Base-by-base conservation (phyloP, 2,797 vertebrate species). In the Xiphorhynchus erythropygius region DNA sequence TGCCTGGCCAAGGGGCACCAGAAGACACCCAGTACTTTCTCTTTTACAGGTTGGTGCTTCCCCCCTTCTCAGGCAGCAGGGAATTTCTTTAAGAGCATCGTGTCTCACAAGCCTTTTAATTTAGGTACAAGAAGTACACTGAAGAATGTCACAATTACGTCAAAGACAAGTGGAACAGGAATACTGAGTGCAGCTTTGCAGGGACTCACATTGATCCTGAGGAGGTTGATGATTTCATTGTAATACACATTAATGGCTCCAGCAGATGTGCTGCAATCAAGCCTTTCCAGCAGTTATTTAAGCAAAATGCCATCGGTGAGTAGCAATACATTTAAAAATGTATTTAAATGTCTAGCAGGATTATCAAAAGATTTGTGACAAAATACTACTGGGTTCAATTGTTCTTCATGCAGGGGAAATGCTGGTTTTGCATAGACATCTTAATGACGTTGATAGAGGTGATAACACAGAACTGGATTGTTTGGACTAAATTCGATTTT, bases 241-340 rank as follows among this genome's bases (percentile, higher is more conserved):
- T 91, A 5, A 88, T 98, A 23, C 94, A 91, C 6, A 10, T 98
- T 4, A 98, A 97, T 1, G 97, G 98, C 13, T 97, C 97, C 8
- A 98, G 98, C 95, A 83, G 73, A 24, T 10, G n/a, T 2, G 63
- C 93, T 37, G 30, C 53, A 25, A 97, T 98, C 93, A 96, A 95
- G 59, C 97, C 97, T 28, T 90, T 94, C 2, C 97, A 98, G 56
- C 90, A 91, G 64, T 24, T 98, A 8, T 97, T 98, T 57, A 86
- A 93, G 65, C 96, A 89, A 49, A 95, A 97, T 28, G 79, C 92
- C 50, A 98, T 98, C 9, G 97, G 98, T 98, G 85, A 97, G 97
- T 63, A 16, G n/a, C 65, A 87, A 46, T 16, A 9, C 2, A 5
- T 47, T 35, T 6, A 24, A n/a, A 35, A 5, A 5, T 1, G 7